phyloP scores from a whole-genome alignment of 2,888 invertebrate species.

The Caenorhabditis sp. region DNA sequence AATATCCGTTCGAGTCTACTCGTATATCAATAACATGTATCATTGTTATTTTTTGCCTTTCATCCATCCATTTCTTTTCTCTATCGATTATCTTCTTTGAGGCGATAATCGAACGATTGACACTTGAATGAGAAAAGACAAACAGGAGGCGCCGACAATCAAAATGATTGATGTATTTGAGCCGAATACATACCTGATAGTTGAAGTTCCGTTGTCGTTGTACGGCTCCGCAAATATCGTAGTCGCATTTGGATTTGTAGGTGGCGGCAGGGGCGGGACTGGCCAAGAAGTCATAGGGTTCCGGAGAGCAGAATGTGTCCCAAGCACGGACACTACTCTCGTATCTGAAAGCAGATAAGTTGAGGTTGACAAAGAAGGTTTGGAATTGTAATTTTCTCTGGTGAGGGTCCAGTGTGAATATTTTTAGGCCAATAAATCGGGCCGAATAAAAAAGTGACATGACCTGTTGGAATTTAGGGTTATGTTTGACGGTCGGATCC shows the following conservation, averaged over 20 bases:
- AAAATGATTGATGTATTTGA: conserved; percentile 35
- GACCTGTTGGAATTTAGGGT: no score
- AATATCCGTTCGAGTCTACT: no score
- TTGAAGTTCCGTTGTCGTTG: conserved; percentile 73
- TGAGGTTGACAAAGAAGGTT: no score
- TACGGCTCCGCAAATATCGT: conserved; percentile 72
- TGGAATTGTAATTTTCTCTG: no score
- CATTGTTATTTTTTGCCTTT: background rate
- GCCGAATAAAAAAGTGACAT: no score
- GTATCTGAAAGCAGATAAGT: no score
- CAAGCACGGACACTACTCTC: conserved; percentile 56
- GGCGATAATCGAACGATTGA: conserved; percentile 41
- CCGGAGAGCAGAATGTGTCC: conserved; percentile 54
- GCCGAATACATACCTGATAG: conserved; percentile 71
- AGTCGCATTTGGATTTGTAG: conserved; percentile 67
- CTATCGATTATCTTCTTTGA: background rate
- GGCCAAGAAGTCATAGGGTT: conserved; percentile 71
- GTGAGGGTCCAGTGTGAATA: no score
- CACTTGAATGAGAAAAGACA: conserved; percentile 18
- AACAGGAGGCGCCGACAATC: conserved; percentile 8
- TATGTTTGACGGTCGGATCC: no score
- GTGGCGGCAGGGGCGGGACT: conserved; percentile 48
- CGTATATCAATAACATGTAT: no score
- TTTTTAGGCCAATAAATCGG: no score
- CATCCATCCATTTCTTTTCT: background rate